These are phyloP conservation scores for Amblyopsis rosae DNA, from an alignment of 2,113 vertebrate species.

Conservation along the genomic window DNA sequence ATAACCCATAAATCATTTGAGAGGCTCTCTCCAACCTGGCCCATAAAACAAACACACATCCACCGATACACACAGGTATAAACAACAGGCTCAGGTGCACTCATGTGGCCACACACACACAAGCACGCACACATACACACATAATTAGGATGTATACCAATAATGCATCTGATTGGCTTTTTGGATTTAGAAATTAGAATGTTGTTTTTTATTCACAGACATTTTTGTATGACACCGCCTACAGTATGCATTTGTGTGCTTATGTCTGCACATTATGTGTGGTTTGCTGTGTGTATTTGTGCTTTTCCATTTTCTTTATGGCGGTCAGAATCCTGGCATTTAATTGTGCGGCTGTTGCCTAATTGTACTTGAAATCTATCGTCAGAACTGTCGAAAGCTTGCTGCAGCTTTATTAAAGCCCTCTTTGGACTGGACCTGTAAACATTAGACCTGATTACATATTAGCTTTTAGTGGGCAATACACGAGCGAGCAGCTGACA, in stretches of 20 bases:
- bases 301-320: conserved; percentile 5
- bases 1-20: conserved; percentile 70
- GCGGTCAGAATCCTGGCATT: conserved; percentile 12
- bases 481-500: not conserved
- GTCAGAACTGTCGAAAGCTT: conserved; percentile 33
- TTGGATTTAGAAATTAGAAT: not conserved
- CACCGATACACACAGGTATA: not conserved
- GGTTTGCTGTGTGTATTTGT: conserved; percentile 12
- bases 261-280: not conserved
- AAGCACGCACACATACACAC: conserved; percentile 11
- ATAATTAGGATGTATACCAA: not conserved
- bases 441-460: not conserved
- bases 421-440: not conserved
- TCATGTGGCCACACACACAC: not conserved
- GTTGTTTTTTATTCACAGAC: not conserved
- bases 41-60: conserved; percentile 48
- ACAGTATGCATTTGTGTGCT: not conserved
- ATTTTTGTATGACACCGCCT: not conserved
- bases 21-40: conserved; percentile 31
- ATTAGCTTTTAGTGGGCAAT: not conserved
- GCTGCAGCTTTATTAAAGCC: conserved; percentile 19
- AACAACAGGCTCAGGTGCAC: not conserved
- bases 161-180: not conserved
- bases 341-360: conserved; percentile 26
- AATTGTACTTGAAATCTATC: conserved; percentile 37